Evolutionary conservation across 2,113 vertebrate species (phyloP), one percentile per base, ranked within the genome.

Genomic region (Anas platyrhynchos): DNA sequence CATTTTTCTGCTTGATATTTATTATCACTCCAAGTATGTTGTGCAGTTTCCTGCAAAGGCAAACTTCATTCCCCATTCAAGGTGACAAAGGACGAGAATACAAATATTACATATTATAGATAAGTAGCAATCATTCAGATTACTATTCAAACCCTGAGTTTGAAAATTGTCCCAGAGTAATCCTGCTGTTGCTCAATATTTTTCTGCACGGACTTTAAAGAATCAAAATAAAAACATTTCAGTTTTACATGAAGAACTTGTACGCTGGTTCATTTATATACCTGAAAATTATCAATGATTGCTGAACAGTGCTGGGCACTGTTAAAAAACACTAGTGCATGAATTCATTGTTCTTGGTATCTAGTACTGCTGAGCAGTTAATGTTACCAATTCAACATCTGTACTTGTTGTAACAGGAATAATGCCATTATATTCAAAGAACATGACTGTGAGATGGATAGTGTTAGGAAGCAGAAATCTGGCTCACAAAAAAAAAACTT

Each of bases 401-500:
- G 69, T 16, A 27, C 50, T 83, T 58, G 12, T 46, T 83, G 6
- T 6, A 44, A 44, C 13, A 63, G 68, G 20, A 27, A 26, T 74
- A 34, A 27, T 13, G 1, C 22, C 55, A 32, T 43, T 67, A 48
- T 58, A 65, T 58, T 56, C 44, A 54, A 84, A 84, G 41, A n/a
- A 17, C 26, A 11, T 21, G 6, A 52, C 69, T 86, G 59, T 65
- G 61, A 67, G 12, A 4, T n/a, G 48, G 74, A 23, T 61, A 69
- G 71, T 0, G 0, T 66, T n/a, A 76, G 72, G 67, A 85, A 91
- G 62, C 56, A 80, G 50, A 93, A 95, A 92, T 93, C 90, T 95
- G 89, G 68, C 65, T 93, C 92, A 73, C 86, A 94, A 77, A 75
- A 86, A 89, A 94, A 77, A 72, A 90, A 12, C 12, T 17, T 56